A percentile compares a stretch with the other conserved stretches of the same genome.
Conservation (phyloP, 2,888 invertebrate species). For the Heliconius ismenius region DNA sequence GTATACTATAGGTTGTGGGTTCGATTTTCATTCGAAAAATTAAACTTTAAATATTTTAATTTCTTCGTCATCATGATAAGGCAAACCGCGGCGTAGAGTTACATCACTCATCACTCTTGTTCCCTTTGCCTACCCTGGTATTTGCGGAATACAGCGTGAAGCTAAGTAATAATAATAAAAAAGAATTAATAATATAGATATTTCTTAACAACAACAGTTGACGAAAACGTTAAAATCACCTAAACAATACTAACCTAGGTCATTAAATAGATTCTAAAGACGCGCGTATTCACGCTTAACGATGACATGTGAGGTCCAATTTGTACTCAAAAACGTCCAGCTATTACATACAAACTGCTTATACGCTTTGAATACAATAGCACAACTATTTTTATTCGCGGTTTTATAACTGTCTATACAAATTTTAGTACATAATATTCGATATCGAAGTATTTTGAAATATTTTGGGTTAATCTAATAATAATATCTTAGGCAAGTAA, state of each 20-base stretch:
- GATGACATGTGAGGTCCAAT: slow-evolving; percentile 71
- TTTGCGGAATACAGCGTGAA: too few relatives aligned
- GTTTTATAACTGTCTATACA: slow-evolving; percentile 33
- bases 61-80: too few relatives aligned
- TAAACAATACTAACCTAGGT: slow-evolving; percentile 52
- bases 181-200: too few relatives aligned
- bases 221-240: slow-evolving; percentile 15
- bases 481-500: background rate
- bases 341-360: slow-evolving; percentile 65
- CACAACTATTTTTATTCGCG: slow-evolving; percentile 61
- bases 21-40: too few relatives aligned
- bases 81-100: too few relatives aligned
- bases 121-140: too few relatives aligned
- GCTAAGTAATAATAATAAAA: too few relatives aligned
- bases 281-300: slow-evolving; percentile 37
- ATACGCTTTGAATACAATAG: slow-evolving; percentile 77
- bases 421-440: slow-evolving; percentile 24
- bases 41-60: too few relatives aligned
- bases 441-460: background rate
- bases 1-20: too few relatives aligned
- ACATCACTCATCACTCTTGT: too few relatives aligned
- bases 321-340: slow-evolving; percentile 66
- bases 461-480: background rate
- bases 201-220: background rate
- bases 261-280: slow-evolving; percentile 41